Percentiles rank a stretch among this genome's conserved stretches.
phyloP scores from a whole-genome alignment of 1,140 invertebrate genomes.

The Hypothenemus hampei region DNA sequence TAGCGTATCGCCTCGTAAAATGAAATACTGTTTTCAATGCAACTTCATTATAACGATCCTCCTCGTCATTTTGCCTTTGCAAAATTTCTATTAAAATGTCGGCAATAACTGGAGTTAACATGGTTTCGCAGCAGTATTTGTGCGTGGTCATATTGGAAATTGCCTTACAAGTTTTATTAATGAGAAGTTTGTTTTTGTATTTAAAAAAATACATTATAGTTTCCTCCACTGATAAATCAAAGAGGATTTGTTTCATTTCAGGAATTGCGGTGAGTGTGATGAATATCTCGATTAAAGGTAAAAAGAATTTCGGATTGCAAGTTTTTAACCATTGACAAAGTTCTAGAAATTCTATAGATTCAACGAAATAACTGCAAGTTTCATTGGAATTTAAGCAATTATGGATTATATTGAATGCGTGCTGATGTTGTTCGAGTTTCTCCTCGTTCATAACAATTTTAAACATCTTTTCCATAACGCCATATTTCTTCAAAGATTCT shows the following conservation, averaged over 20 bases:
- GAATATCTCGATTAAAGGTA: slow-evolving; percentile 26
- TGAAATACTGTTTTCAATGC: slow-evolving; percentile 30
- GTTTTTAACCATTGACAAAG: slow-evolving; percentile 36
- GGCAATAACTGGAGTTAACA: slow-evolving; percentile 33
- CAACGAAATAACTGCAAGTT: slow-evolving; percentile 31
- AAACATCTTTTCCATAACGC: slow-evolving; percentile 33
- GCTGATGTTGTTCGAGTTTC: slow-evolving; percentile 14
- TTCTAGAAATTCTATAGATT: slow-evolving; percentile 35
- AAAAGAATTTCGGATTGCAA: slow-evolving; percentile 26
- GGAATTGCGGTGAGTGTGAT: slow-evolving; percentile 30
- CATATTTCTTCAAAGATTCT: slow-evolving; percentile 19
- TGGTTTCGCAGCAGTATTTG: slow-evolving; percentile 36
- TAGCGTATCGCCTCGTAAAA: slow-evolving; percentile 25
- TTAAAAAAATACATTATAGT: slow-evolving; percentile 35
- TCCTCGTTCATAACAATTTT: slow-evolving; percentile 27
- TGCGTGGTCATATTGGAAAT: slow-evolving; percentile 33
- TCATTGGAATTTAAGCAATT: slow-evolving; percentile 32
- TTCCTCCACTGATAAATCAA: slow-evolving; percentile 37
- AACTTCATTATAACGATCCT: slow-evolving; percentile 31
- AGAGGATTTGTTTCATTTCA: slow-evolving; percentile 32
- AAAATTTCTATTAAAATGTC: slow-evolving; percentile 29
- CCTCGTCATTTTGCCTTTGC: slow-evolving; percentile 18
- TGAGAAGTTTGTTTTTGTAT: slow-evolving; percentile 27
- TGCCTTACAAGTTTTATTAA: slow-evolving; percentile 32
- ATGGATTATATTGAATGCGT: slow-evolving; percentile 27